Conservation (phyloP, 2,888 invertebrate genomes). For the Teinopalpus imperialis region DNA sequence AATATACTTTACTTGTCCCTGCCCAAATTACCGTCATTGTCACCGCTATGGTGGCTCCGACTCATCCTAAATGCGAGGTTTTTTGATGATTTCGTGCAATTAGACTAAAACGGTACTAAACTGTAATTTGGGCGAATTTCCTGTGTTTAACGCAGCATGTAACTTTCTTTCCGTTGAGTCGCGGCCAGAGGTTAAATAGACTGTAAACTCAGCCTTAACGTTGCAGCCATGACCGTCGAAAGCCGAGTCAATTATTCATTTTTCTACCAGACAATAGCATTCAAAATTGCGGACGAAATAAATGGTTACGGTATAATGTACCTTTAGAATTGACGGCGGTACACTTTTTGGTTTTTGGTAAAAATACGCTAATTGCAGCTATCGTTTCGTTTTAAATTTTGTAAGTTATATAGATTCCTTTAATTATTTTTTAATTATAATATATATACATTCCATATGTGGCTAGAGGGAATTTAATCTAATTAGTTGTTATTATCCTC, state of each 20-base stretch:
- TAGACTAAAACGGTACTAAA: slow-evolving; percentile 73
- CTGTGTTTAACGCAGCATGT: slow-evolving; percentile 68
- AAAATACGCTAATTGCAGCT: too few relatives aligned
- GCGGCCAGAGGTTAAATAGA: slow-evolving; percentile 67
- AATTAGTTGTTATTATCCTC: too few relatives aligned
- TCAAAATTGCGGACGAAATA: slow-evolving; percentile 8
- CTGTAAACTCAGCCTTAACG: slow-evolving; percentile 52
- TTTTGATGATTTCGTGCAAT: slow-evolving; percentile 66
- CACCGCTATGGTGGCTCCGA: slow-evolving; percentile 48
- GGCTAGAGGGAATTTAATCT: too few relatives aligned
- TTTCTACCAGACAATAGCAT: slow-evolving; percentile 14
- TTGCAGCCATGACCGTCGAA: slow-evolving; percentile 37
- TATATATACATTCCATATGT: too few relatives aligned
- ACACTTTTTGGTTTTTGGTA: too few relatives aligned
- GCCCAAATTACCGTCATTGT: slow-evolving; percentile 60
- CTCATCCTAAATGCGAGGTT: slow-evolving; percentile 52
- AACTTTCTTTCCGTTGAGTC: slow-evolving; percentile 68
- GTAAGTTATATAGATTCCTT: too few relatives aligned
- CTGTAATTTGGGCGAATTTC: slow-evolving; percentile 69
- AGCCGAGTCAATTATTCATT: slow-evolving; percentile 29
- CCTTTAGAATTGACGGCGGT: too few relatives aligned
- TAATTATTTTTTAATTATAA: too few relatives aligned
- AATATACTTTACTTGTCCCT: slow-evolving; percentile 13
- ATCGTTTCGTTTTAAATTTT: too few relatives aligned
- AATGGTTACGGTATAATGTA: too few relatives aligned